Base-by-base conservation (phyloP, 2,113 vertebrate species). In the Ictidomys tridecemlineatus region DNA sequence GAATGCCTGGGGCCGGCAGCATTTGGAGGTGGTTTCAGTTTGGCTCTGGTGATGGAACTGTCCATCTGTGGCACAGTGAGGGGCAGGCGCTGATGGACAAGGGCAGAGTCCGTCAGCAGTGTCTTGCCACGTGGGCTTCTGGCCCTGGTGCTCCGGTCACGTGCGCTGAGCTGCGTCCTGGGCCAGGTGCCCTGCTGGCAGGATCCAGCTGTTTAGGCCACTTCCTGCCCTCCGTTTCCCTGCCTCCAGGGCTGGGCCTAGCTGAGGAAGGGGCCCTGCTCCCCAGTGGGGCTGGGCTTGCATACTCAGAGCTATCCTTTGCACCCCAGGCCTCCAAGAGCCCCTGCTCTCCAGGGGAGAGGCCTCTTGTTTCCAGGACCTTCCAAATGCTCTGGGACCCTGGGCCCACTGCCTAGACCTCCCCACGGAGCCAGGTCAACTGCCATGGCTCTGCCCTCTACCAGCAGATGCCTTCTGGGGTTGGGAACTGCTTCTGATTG, bases 21-120 rank as follows among this genome's bases (percentile, higher is more conserved):
- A 0, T 5, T 16, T 8, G 39, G 32, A 88, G 67, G 1, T 0
- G 3, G 4, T 20, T 67, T 48, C 39, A 0, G 28, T 53, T 1
- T 1, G 28, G 37, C 0, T 3, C 20, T 6, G 16, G 3, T 2
- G 67, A 34, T 2, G 2, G 56, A 17, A 24, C 10, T 2, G 0
- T 65, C 34, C 0, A 0, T 77, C 69, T 0, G 4, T 1, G 69
- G 16, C 9, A 0, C 77, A 8, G 67, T 1, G 16, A 37, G 53
- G 39, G 39, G 32, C 0, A 0, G 56, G 28, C 4, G 32, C 72
- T 45, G 76, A 1, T 0, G 5, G 48, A n/a, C 45, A 4, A n/a
- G 32, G 3, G 34, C 22, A 30, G 42, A 24, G 30, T 24, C 65
- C 9, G 45, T 28, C 9, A 4, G n/a, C 48, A 32, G 53, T 13